Evolutionary conservation across 2,888 invertebrate genomes (phyloP).

Genomic region (Gari tellinella): DNA sequence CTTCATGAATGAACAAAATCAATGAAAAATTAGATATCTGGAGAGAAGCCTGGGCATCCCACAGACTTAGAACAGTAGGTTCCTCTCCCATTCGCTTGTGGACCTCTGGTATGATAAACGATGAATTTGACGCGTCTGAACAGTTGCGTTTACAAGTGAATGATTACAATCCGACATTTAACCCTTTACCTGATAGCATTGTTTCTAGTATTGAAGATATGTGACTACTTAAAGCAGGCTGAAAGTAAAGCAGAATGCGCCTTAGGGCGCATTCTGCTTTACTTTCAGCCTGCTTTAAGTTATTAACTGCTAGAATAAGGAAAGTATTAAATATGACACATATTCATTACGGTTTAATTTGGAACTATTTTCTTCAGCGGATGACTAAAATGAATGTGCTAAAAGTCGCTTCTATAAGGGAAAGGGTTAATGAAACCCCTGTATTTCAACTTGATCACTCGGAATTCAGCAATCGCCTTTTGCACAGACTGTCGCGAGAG

Average conservation of each 20-base stretch:
- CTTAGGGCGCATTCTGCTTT: too few species aligned
- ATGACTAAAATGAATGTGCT: too few species aligned
- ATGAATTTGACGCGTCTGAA: not conserved
- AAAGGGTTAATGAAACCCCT: too few species aligned
- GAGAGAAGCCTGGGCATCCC: slow-evolving; percentile 12
- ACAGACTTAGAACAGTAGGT: slow-evolving; percentile 12
- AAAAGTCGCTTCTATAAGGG: too few species aligned
- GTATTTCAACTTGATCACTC: not conserved
- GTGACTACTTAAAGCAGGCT: too few species aligned
- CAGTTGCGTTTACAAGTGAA: not conserved
- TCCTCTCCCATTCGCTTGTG: slow-evolving; percentile 4
- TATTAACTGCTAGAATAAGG: too few species aligned
- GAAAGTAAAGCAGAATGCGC: too few species aligned
- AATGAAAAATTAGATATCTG: slow-evolving; percentile 13
- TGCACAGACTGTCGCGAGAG: not conserved
- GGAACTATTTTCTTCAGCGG: too few species aligned
- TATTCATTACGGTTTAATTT: too few species aligned
- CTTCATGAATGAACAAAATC: slow-evolving; percentile 3
- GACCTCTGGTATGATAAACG: slow-evolving; percentile 10
- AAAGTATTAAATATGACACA: too few species aligned
- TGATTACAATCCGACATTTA: not conserved
- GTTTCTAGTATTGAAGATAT: too few species aligned
- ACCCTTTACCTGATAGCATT: not conserved
- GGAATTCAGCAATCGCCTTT: not conserved
- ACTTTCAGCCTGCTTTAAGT: too few species aligned